phyloP scores from a whole-genome alignment of 2,113 vertebrate genomes.

The Nansenia antarctica region DNA sequence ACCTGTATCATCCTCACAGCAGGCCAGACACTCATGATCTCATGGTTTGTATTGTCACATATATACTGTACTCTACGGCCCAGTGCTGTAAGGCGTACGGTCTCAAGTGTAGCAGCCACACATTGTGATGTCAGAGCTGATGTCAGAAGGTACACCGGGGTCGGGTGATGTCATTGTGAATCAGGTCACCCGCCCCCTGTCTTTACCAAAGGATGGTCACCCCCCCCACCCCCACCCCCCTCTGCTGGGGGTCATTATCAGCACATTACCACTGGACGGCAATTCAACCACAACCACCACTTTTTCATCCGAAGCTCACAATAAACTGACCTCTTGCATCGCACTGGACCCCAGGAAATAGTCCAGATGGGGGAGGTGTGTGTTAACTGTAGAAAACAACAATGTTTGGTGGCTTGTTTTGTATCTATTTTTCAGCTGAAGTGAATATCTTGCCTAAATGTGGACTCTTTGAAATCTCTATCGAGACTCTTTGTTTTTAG shows the following conservation, averaged over 20 bases:
- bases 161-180: slow-evolving; percentile 40
- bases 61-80: slow-evolving; percentile 54
- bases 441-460: slow-evolving; percentile 27
- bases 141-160: slow-evolving; percentile 52
- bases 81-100: slow-evolving; percentile 22
- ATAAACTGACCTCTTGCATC: background rate
- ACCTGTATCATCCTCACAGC: slow-evolving; percentile 40
- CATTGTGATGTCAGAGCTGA: slow-evolving; percentile 68
- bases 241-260: slow-evolving; percentile 16
- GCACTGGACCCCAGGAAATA: background rate
- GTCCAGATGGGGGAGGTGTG: background rate
- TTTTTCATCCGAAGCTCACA: slow-evolving; percentile 2
- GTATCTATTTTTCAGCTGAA: slow-evolving; percentile 40
- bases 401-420: slow-evolving; percentile 25
- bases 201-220: slow-evolving; percentile 64
- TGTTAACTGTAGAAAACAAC: slow-evolving; percentile 10
- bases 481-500: slow-evolving; percentile 36
- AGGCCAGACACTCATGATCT: slow-evolving; percentile 39
- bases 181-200: slow-evolving; percentile 51
- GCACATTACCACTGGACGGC: slow-evolving; percentile 5
- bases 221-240: slow-evolving; percentile 1
- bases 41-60: slow-evolving; percentile 50
- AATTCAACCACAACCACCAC: slow-evolving; percentile 5
- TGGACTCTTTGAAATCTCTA: slow-evolving; percentile 35
- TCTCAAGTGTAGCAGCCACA: slow-evolving; percentile 67